Base-by-base conservation (phyloP, 2,113 vertebrate species). In the Elephas maximus region DNA sequence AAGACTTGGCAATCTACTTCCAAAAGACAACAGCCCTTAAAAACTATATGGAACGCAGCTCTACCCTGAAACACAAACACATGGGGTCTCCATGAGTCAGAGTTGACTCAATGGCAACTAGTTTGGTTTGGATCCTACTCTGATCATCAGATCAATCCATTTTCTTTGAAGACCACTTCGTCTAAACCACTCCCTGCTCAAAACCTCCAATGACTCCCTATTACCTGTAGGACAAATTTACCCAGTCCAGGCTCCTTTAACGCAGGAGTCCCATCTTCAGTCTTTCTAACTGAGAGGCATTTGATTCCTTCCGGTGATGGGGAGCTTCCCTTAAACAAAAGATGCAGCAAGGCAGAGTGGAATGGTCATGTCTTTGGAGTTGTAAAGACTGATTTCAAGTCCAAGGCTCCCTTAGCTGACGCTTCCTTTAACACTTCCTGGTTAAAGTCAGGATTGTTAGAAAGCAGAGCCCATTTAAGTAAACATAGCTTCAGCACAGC, bases 291-390 rank as follows among this genome's bases (percentile, higher is more conserved):
- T 2, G n/a, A n/a, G 26, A 60, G 2, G 12, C 21, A 5, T 1
- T 0, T 2, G 1, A 7, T n/a, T 20, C 8, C 21, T 21, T 10
- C 17, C n/a, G 14, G 28, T 8, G 26, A 11, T 41, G 48, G 10
- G 7, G 45, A 45, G 15, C 11, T 73, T 37, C 8, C 67, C 45
- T 14, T 3, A 30, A 14, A 28, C 17, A n/a, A 51, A 48, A 48
- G 33, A 5, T 17, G 5, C 48, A 28, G 5, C 7, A 45, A 30
- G 12, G 4, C n/a, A 3, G 67, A 20, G 1, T 18, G 44, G 74
- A 18, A 0, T 8, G 30, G 2, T 20, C 8, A 7, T 18, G 28
- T 9, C 2, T 53, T 30, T 45, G 4, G 20, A 37, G 30, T 2
- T n/a, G 65, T 30, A 11, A 53, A 74, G 62, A 23, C 17, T 6